phyloP scores from a whole-genome alignment of 2,113 vertebrate genomes.

The Syngnathus floridae region DNA sequence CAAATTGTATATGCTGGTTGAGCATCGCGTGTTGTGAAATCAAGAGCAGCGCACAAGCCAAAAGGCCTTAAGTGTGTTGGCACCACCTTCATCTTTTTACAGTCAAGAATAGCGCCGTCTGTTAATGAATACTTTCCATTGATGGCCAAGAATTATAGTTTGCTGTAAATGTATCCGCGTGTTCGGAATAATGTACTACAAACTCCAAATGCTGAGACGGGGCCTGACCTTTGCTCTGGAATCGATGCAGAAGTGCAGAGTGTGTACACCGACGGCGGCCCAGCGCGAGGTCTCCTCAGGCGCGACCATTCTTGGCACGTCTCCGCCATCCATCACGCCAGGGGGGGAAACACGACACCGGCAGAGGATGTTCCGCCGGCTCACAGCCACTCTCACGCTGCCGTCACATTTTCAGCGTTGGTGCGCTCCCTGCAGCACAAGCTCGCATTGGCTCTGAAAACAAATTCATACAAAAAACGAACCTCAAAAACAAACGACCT shows the following conservation, averaged over 20 bases:
- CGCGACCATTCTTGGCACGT: slow-evolving; percentile 50
- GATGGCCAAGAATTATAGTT: background rate
- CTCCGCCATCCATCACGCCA: slow-evolving; percentile 49
- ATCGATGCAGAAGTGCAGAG: slow-evolving; percentile 5
- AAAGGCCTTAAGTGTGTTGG: slow-evolving; percentile 6
- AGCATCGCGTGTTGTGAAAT: background rate
- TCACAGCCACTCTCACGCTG: slow-evolving; percentile 45
- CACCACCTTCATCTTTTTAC: background rate
- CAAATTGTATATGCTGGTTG: slow-evolving; percentile 4
- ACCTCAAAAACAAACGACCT: too few relatives aligned
- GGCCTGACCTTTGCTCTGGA: slow-evolving; percentile 35
- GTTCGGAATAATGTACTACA: slow-evolving; percentile 4
- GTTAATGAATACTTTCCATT: slow-evolving; percentile 4
- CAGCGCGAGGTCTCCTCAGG: slow-evolving; percentile 40
- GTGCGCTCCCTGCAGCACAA: background rate
- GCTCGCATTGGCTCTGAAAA: too few relatives aligned
- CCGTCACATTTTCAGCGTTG: slow-evolving; percentile 15
- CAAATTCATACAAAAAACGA: too few relatives aligned
- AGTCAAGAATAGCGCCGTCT: background rate
- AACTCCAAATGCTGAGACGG: slow-evolving; percentile 11
- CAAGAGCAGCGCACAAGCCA: background rate
- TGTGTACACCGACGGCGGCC: slow-evolving; percentile 47
- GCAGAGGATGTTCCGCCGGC: slow-evolving; percentile 55
- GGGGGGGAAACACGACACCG: slow-evolving; percentile 54
- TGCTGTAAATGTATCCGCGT: slow-evolving; percentile 19